Evolutionary conservation across 2,797 vertebrate genomes (phyloP).

Genomic region (Semotilus atromaculatus): DNA sequence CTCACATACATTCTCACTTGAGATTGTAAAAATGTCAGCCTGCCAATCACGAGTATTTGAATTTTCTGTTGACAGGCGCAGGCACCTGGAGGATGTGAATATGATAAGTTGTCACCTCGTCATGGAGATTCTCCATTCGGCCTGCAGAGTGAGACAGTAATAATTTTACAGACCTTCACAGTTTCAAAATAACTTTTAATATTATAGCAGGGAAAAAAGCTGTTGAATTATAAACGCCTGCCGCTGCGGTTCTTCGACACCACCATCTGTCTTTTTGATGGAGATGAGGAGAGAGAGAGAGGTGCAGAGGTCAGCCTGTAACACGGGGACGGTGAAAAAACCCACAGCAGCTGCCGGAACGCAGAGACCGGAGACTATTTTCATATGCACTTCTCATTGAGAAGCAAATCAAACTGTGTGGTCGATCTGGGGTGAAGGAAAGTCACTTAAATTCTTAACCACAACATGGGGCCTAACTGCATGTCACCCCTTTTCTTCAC

Average conservation of each 20-base stretch:
- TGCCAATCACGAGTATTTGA: slow-evolving; percentile 78
- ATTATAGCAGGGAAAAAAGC: slow-evolving; percentile 58
- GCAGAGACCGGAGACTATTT: slow-evolving; percentile 34
- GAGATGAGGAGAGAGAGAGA: slow-evolving; percentile 59
- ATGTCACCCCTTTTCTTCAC: slow-evolving; percentile 22
- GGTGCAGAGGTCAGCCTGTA: slow-evolving; percentile 53
- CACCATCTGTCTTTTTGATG: slow-evolving; percentile 67
- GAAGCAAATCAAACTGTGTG: slow-evolving; percentile 54
- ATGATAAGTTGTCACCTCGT: slow-evolving; percentile 78
- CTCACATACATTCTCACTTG: slow-evolving; percentile 75
- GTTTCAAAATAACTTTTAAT: slow-evolving; percentile 73
- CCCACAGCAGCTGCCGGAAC: slow-evolving; percentile 38
- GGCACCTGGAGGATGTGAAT: slow-evolving; percentile 70
- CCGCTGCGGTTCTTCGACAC: slow-evolving; percentile 60
- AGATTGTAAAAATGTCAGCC: slow-evolving; percentile 75
- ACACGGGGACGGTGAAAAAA: slow-evolving; percentile 17
- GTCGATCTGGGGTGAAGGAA: slow-evolving; percentile 42
- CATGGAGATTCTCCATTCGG: slow-evolving; percentile 72
- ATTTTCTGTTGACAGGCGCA: slow-evolving; percentile 73
- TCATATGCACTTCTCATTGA: slow-evolving; percentile 51
- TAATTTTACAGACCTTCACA: slow-evolving; percentile 62
- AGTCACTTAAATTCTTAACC: slow-evolving; percentile 53
- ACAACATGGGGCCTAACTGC: slow-evolving; percentile 47
- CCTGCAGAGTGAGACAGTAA: slow-evolving; percentile 71
- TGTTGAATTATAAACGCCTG: slow-evolving; percentile 65